Evolutionary conservation across 1,140 invertebrate genomes (phyloP).

Genomic region (Acromyrmex echinatior): DNA sequence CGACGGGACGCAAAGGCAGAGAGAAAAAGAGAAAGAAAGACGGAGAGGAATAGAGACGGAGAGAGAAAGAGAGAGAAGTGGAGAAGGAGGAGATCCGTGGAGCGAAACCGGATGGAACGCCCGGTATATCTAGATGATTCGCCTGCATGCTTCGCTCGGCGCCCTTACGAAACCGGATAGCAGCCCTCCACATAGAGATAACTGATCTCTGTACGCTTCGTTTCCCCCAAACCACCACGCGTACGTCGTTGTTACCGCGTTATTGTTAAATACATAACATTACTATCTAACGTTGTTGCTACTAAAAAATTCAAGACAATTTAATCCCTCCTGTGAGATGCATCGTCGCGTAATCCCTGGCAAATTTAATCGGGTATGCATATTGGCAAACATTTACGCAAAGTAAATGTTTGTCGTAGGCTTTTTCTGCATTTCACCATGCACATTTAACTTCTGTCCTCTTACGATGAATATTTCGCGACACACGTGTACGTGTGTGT

Average conservation of each 20-base stretch:
- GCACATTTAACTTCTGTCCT: neutral
- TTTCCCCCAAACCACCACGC: constrained; percentile 32
- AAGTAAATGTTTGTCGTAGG: neutral
- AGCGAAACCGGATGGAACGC: constrained; percentile 68
- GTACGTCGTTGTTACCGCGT: neutral
- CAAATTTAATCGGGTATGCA: neutral
- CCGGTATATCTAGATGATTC: constrained; percentile 65
- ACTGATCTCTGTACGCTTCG: constrained; percentile 70
- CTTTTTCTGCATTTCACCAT: neutral
- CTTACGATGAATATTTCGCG: neutral
- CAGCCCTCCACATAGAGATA: constrained; percentile 69
- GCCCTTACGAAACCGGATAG: constrained; percentile 77
- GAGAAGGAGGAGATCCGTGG: constrained; percentile 39
- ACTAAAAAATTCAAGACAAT: neutral
- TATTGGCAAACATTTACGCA: neutral
- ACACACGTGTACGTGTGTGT: neutral
- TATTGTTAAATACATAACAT: constrained; percentile 39
- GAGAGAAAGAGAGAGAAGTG: neutral
- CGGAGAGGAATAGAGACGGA: neutral
- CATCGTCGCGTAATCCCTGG: neutral
- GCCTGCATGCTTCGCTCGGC: constrained; percentile 66
- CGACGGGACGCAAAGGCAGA: constrained; percentile 17
- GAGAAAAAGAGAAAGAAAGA: constrained; percentile 1
- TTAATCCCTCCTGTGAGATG: neutral
- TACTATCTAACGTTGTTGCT: constrained; percentile 11